Percentiles rank a stretch among this genome's conserved stretches.
These are phyloP conservation scores for Apodemus speciosus DNA, from an alignment of 2,113 vertebrate genomes.

Conservation along the genomic window DNA sequence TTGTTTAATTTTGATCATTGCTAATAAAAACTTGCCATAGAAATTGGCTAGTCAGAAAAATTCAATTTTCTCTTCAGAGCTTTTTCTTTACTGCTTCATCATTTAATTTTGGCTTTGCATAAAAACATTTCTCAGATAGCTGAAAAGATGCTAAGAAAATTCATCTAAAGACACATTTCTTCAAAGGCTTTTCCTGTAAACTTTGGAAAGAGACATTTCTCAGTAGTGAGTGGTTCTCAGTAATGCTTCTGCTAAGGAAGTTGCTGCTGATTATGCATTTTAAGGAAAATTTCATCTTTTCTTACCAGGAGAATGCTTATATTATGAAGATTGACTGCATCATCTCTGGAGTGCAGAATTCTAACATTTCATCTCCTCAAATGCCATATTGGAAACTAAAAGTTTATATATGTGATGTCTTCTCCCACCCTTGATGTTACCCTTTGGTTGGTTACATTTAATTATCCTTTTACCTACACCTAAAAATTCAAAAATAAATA, in stretches of 20 bases:
- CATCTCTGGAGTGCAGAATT: background rate
- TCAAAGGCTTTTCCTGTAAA: constrained; percentile 1
- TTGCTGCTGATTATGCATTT: background rate
- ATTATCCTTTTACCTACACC: background rate
- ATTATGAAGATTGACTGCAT: constrained; percentile 20
- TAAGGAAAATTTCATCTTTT: constrained; percentile 43
- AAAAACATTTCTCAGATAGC: background rate
- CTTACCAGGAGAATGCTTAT: background rate
- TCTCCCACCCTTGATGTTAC: background rate
- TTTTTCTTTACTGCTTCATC: background rate
- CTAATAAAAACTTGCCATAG: constrained; percentile 38
- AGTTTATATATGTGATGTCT: background rate
- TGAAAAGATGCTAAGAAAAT: constrained; percentile 22
- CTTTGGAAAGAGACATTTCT: background rate
- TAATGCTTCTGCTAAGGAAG: background rate
- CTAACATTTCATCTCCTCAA: constrained; percentile 39
- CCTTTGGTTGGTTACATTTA: background rate
- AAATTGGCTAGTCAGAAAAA: background rate
- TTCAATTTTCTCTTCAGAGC: background rate
- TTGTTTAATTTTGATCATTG: constrained; percentile 22
- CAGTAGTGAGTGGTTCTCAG: background rate
- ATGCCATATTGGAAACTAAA: background rate
- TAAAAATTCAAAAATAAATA: background rate
- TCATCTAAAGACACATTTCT: constrained; percentile 12
- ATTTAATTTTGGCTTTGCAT: constrained; percentile 43